Evolutionary conservation across 2,888 invertebrate genomes (phyloP).

Genomic region (Pyralis farinalis): DNA sequence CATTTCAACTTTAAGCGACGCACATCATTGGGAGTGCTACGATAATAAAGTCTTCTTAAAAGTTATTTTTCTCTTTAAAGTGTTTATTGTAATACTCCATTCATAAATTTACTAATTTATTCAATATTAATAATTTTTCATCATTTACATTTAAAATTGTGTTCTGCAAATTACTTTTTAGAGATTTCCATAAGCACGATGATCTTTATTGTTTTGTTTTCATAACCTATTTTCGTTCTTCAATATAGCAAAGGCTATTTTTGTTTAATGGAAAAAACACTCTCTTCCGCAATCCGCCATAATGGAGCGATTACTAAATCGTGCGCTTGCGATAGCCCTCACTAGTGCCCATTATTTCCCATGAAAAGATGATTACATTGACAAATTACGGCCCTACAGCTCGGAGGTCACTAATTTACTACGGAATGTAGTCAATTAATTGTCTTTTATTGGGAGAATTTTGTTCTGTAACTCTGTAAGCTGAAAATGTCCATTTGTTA

Average conservation of each 20-base stretch:
- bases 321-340: slow-evolving; percentile 40
- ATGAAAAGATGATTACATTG: slow-evolving; percentile 13
- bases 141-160: no score
- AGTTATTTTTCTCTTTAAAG: no score
- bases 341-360: slow-evolving; percentile 14
- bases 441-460: slow-evolving; percentile 7
- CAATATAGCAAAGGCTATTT: background rate
- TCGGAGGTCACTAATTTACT: slow-evolving; percentile 9
- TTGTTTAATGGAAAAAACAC: slow-evolving; percentile 5
- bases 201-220: no score
- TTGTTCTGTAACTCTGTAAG: background rate
- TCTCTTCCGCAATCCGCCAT: slow-evolving; percentile 30
- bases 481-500: no score
- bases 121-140: no score
- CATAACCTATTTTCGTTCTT: background rate
- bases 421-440: slow-evolving; percentile 7
- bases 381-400: slow-evolving; percentile 8
- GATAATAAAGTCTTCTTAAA: no score
- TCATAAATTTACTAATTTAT: no score
- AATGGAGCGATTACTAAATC: slow-evolving; percentile 41
- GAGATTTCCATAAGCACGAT: no score
- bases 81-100: no score
- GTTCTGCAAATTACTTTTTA: no score
- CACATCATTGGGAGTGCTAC: no score
- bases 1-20: no score